Base-by-base conservation (phyloP, 1,140 invertebrate genomes). In the Drosophila albomicans region DNA sequence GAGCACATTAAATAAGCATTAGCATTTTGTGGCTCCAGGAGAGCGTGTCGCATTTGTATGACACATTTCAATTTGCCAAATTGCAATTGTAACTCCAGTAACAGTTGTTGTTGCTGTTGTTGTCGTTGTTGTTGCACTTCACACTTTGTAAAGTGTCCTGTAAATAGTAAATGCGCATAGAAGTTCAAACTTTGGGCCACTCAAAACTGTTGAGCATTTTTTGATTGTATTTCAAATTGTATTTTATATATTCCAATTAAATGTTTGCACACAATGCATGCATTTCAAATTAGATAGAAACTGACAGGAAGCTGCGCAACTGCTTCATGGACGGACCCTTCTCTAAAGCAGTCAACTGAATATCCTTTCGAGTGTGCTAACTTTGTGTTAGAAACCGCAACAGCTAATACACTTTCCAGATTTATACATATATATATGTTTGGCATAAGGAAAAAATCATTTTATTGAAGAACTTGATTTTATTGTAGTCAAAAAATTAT, bases 61-160 rank as follows among this genome's bases (percentile, higher is more conserved):
- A 89, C 84, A 88, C 84, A 88, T 88, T 88, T 84, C 80, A 80
- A 88, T 88, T 88, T 88, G 68, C 52, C 72, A 84, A 87, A 87
- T 88, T 88, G 80, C 84, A 71, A 75, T 68, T 70, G 76, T 73
- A 80, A 67, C 70, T 45, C 38, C 57, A 46, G 8, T 32, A 15
- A 1, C 45, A 48, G 43, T 20, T 35, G 6, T 7, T 51, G 10
- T 63, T 63, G 3, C 30, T 20, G 35, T 52, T 56, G 51, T 32
- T 51, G 30, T 28, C 20, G 20, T 4, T 63, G 16, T 10, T 8
- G 28, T 35, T 51, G 43, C 32, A 66, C 20, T 73, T 67, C 52
- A 58, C 69, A 66, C 69, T 51, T 72, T 72, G 6, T 51, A 32
- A 69, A 41, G 11, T 69, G 57, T 66, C 56, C 56, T 52, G 65